phyloP scores from a whole-genome alignment of 2,797 vertebrate species.

The Lepilemur ruficaudatus region DNA sequence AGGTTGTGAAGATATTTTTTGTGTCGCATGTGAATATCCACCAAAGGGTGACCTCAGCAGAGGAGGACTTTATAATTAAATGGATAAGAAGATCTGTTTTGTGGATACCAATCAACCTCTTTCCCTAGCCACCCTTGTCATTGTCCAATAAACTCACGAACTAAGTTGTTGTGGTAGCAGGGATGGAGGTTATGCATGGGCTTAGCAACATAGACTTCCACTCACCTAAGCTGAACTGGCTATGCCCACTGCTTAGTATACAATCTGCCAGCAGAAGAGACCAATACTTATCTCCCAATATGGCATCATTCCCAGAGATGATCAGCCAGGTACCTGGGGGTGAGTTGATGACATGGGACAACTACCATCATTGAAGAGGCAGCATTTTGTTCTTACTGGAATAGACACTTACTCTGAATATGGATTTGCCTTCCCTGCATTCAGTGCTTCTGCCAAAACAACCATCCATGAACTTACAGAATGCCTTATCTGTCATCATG shows the following conservation, averaged over 20 bases:
- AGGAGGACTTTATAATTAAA: not conserved
- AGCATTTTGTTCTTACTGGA: not conserved
- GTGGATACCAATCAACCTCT: not conserved
- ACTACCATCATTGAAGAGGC: not conserved
- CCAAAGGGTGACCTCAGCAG: not conserved
- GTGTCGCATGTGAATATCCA: not conserved
- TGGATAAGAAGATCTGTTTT: not conserved
- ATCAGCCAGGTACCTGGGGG: not conserved
- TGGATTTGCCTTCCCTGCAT: not conserved
- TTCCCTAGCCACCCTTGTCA: not conserved
- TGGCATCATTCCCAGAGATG: not conserved
- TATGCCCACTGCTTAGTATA: not conserved
- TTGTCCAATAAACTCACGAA: not conserved
- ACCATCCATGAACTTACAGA: not conserved
- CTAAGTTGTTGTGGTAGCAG: not conserved
- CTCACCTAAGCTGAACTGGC: not conserved
- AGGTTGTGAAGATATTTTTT: not conserved
- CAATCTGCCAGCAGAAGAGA: not conserved
- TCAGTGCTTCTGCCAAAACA: not conserved
- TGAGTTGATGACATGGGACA: not conserved
- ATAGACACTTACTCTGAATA: not conserved
- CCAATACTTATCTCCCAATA: not conserved
- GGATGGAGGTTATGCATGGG: not conserved
- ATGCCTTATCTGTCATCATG: not conserved
- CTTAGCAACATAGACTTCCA: not conserved